These are phyloP conservation scores for Epicampocera succincta DNA, from an alignment of 2,888 invertebrate species.

Conservation along the genomic window DNA sequence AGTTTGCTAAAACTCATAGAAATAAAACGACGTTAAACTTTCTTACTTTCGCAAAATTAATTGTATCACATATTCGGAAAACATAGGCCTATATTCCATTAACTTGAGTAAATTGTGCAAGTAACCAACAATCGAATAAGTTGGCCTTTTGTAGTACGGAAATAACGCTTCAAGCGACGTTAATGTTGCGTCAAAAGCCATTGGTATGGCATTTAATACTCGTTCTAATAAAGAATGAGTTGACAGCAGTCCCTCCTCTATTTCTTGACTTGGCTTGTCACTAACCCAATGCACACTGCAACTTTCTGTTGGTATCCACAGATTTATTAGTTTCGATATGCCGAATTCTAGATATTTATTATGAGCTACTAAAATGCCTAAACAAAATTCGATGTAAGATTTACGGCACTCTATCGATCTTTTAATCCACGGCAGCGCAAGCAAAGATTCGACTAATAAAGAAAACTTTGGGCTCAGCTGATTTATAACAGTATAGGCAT, in stretches of 20 bases:
- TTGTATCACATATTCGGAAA: slow-evolving; percentile 87
- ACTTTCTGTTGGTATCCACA: slow-evolving; percentile 83
- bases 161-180: slow-evolving; percentile 85
- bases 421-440: slow-evolving; percentile 84
- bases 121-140: slow-evolving; percentile 88
- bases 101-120: slow-evolving; percentile 90
- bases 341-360: slow-evolving; percentile 85
- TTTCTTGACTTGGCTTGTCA: slow-evolving; percentile 83
- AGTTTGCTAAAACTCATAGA: background rate
- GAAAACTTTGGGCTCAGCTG: slow-evolving; percentile 84
- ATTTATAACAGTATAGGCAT: slow-evolving; percentile 84
- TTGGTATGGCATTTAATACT: slow-evolving; percentile 82
- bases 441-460: slow-evolving; percentile 84
- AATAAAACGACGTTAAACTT: background rate
- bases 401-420: slow-evolving; percentile 81
- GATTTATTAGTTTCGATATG: slow-evolving; percentile 84
- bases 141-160: slow-evolving; percentile 89
- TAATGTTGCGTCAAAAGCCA: slow-evolving; percentile 87
- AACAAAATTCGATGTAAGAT: slow-evolving; percentile 85
- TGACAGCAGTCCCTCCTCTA: slow-evolving; percentile 84
- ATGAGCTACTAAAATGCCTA: slow-evolving; percentile 87
- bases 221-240: slow-evolving; percentile 84
- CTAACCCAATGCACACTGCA: slow-evolving; percentile 84
- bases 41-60: slow-evolving; percentile 89
- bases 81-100: slow-evolving; percentile 87